Conservation (phyloP, 1,140 invertebrate species). For the Diabrotica undecimpunctata region DNA sequence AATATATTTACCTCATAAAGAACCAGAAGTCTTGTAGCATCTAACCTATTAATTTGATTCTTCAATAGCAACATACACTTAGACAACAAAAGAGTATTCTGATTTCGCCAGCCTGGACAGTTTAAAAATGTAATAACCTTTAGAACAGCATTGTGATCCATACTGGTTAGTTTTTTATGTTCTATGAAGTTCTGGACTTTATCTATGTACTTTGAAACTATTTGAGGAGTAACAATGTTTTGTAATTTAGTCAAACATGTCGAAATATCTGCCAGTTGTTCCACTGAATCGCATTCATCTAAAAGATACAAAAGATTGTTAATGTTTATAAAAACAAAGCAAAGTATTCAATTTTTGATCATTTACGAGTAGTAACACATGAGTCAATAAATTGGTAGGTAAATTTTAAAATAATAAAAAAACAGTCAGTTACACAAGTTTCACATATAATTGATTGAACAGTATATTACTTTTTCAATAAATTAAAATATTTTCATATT, state of each 20-base stretch:
- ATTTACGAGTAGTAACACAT: too few relatives aligned
- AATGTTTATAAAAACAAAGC: too few relatives aligned
- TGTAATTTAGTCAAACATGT: slow-evolving; percentile 37
- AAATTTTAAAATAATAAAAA: too few relatives aligned
- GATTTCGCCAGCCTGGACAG: slow-evolving; percentile 35
- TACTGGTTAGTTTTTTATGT: slow-evolving; percentile 22
- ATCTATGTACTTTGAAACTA: slow-evolving; percentile 30
- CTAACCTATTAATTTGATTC: slow-evolving; percentile 30
- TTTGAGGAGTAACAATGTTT: slow-evolving; percentile 31
- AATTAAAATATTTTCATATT: too few relatives aligned
- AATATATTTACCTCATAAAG: slow-evolving; percentile 31
- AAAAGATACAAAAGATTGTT: slow-evolving; percentile 25
- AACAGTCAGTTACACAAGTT: too few relatives aligned
- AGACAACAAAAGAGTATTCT: slow-evolving; percentile 29
- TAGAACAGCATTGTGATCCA: slow-evolving; percentile 31
- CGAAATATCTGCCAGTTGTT: slow-evolving; percentile 33
- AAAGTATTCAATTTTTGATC: too few relatives aligned
- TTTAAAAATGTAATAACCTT: slow-evolving; percentile 37
- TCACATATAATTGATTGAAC: too few relatives aligned
- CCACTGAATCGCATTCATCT: slow-evolving; percentile 30
- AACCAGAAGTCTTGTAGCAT: slow-evolving; percentile 29
- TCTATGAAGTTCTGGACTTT: slow-evolving; percentile 33
- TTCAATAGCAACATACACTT: slow-evolving; percentile 35
- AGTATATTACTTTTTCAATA: too few relatives aligned
- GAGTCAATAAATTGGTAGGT: too few relatives aligned